Percentiles rank a stretch among this genome's conserved stretches.
These are phyloP conservation scores for Paramormyrops hopkinsi DNA, from an alignment of 2,797 vertebrate genomes.

Conservation along the genomic window DNA sequence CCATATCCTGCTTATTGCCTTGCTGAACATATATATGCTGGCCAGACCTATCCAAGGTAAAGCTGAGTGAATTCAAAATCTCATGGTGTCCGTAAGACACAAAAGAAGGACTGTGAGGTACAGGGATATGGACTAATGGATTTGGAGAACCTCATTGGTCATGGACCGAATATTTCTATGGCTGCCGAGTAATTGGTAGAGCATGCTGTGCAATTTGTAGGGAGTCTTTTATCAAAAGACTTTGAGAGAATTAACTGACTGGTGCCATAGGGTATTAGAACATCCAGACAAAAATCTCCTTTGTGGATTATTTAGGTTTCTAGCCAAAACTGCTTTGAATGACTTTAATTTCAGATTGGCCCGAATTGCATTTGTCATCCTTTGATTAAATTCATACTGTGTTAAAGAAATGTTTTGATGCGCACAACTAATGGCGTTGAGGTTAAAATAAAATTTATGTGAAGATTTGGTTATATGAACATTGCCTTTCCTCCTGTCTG, in stretches of 20 bases:
- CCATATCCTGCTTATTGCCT: background rate
- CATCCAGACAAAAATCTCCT: conserved; percentile 23
- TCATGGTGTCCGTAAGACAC: conserved; percentile 13
- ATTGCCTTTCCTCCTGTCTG: background rate
- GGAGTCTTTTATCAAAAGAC: conserved; percentile 19
- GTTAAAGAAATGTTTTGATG: conserved; percentile 17
- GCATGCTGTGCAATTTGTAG: conserved; percentile 20
- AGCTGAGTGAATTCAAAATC: conserved; percentile 17
- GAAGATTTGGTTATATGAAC: background rate
- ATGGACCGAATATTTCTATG: conserved; percentile 17
- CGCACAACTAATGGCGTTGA: background rate
- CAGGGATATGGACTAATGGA: conserved; percentile 18
- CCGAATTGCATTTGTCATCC: background rate
- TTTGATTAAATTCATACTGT: background rate
- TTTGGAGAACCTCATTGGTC: conserved; percentile 21
- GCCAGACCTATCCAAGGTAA: background rate
- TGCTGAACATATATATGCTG: background rate
- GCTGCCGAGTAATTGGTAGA: conserved; percentile 17
- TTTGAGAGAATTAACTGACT: conserved; percentile 30
- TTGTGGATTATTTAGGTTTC: conserved; percentile 17
- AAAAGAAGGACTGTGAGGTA: conserved; percentile 6
- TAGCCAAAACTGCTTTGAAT: conserved; percentile 8
- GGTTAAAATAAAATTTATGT: background rate
- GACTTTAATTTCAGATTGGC: conserved; percentile 18
- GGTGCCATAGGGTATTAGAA: conserved; percentile 29